Evolutionary conservation across 1,140 invertebrate species (phyloP).

Genomic region (Drosophila obscura): DNA sequence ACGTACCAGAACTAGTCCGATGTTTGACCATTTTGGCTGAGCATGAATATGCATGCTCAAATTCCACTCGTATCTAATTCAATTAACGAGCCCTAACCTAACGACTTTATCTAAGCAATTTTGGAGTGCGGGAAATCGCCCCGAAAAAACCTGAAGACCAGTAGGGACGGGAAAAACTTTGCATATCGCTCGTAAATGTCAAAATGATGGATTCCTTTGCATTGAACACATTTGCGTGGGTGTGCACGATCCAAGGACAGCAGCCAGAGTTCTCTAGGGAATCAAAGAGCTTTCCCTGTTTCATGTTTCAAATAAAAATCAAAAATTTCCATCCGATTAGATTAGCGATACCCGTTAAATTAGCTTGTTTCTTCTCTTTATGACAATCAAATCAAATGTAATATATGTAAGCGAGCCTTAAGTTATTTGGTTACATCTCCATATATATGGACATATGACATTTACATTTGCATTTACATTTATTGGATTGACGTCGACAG

Average conservation of each 20-base stretch:
- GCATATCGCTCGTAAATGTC: constrained; percentile 34
- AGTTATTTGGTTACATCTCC: constrained; percentile 39
- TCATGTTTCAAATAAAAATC: constrained; percentile 4
- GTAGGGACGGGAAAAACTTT: background rate
- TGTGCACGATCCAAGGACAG: constrained; percentile 13
- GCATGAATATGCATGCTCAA: constrained; percentile 76
- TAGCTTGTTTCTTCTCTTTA: constrained; percentile 48
- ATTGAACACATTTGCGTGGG: constrained; percentile 33
- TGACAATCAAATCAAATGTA: constrained; percentile 36
- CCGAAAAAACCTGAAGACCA: constrained; percentile 1
- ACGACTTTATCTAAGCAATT: constrained; percentile 63
- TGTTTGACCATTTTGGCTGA: constrained; percentile 53
- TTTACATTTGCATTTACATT: constrained; percentile 45
- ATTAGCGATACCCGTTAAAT: constrained; percentile 29
- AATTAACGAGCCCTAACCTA: constrained; percentile 65
- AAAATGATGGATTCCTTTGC: constrained; percentile 47
- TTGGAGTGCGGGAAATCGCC: constrained; percentile 25
- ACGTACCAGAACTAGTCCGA: constrained; percentile 21
- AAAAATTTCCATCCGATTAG: constrained; percentile 14
- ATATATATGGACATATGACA: constrained; percentile 49
- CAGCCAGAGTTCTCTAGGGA: too few relatives aligned
- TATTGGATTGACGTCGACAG: constrained; percentile 60
- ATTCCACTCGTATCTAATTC: constrained; percentile 57
- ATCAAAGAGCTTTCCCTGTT: too few relatives aligned
- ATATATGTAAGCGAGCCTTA: constrained; percentile 53